Conservation (phyloP, 2,888 invertebrate genomes). For the Pseudeuparius sepicola region DNA sequence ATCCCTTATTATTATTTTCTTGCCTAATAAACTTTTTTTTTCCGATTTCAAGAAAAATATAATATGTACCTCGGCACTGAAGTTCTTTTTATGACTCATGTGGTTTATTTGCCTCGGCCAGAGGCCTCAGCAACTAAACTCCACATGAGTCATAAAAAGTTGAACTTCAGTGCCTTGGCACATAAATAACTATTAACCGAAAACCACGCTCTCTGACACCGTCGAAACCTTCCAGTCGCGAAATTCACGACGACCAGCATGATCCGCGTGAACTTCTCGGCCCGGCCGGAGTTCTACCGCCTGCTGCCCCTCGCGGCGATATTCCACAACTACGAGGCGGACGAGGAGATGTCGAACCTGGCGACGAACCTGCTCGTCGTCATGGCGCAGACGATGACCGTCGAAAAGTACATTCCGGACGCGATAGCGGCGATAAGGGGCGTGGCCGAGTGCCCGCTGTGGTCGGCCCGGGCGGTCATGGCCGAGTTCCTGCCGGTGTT, state of each 20-base stretch:
- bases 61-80: too few species aligned
- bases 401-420: constrained; percentile 47
- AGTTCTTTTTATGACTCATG: too few species aligned
- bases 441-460: constrained; percentile 43
- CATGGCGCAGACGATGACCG: constrained; percentile 54
- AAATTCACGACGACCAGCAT: constrained; percentile 33
- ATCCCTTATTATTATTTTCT: too few species aligned
- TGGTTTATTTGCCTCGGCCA: too few species aligned
- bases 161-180: too few species aligned
- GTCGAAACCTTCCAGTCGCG: constrained; percentile 30
- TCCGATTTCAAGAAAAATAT: too few species aligned
- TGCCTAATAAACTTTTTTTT: too few species aligned
- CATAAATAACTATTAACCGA: too few species aligned
- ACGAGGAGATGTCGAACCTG: constrained; percentile 62
- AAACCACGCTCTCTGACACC: too few species aligned
- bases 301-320: constrained; percentile 57
- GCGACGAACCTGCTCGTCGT: constrained; percentile 58
- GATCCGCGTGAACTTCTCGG: constrained; percentile 32
- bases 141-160: too few species aligned
- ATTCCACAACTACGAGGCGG: constrained; percentile 66
- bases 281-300: constrained; percentile 48
- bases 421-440: constrained; percentile 47
- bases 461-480: constrained; percentile 58
- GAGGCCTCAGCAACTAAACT: too few species aligned
- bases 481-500: constrained; percentile 61